Base-by-base conservation (phyloP, 2,888 invertebrate species). In the Blera fallax region DNA sequence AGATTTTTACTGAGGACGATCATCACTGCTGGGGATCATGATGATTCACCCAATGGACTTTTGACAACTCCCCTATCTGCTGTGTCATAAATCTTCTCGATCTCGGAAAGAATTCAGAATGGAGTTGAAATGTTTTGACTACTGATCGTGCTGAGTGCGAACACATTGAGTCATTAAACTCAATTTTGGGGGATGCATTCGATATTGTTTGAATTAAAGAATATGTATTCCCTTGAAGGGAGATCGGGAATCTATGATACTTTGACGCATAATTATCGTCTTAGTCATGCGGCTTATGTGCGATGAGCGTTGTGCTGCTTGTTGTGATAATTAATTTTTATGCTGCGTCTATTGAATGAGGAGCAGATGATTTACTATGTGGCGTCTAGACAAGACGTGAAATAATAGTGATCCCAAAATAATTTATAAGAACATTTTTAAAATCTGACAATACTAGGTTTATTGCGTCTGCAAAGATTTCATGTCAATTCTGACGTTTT, bases 131-230 rank as follows among this genome's bases (percentile, higher is more conserved):
- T 85, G 85, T 67, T 81, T 85, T 81, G 77, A 81, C 60, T 72
- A 43, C 76, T 77, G 65, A 64, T 58, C 21, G 58, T 54, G 76
- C 40, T 81, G 81, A 85, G 81, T 85, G 85, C 76, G 52, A 81
- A 85, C 85, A 85, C 74, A 85, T 85, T 81, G 85, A 85, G 72
- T 81, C 85, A 85, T 85, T 85, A 81, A 85, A 77, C 50, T 65
- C 48, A 50, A 81, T 77, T 81, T 84, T 64, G 14, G 74, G 76
- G 76, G 65, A 72, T 67, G 65, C 76, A 67, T 72, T 54, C 64
- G 77, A 81, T 56, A 70, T 80, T 70, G 65, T 65, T 74, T 58
- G 24, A 67, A 74, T 79, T 40, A 56, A 34, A 70, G 67, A 14
- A 52, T 8, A n/a, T 34, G 50, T 34, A 6, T 18, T 50, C 29